phyloP scores from a whole-genome alignment of 2,113 vertebrate species.

The Eulemur macaco region DNA sequence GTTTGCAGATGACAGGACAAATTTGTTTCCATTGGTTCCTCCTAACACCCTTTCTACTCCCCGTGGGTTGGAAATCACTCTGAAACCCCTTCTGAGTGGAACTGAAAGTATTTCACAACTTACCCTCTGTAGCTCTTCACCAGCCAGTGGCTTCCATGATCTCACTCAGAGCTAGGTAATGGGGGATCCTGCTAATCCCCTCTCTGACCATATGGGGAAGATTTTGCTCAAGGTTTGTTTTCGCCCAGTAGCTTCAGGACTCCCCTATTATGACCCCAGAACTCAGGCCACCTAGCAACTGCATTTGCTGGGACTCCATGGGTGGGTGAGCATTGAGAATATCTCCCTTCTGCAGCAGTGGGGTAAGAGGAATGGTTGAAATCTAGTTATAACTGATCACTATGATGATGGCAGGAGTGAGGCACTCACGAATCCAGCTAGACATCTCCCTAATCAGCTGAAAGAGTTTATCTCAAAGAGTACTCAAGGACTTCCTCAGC shows the following conservation, averaged over 20 bases:
- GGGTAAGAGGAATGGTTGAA: background rate
- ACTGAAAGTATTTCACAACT: conserved; percentile 67
- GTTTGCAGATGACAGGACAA: background rate
- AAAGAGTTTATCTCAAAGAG: background rate
- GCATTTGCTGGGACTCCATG: background rate
- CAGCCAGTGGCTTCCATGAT: conserved; percentile 34
- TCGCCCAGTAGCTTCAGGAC: background rate
- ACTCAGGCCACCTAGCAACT: background rate
- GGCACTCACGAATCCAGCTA: background rate
- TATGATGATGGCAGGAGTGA: background rate
- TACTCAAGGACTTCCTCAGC: background rate
- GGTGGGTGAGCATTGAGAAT: background rate
- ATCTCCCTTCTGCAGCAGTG: background rate
- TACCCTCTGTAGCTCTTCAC: background rate
- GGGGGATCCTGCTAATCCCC: background rate
- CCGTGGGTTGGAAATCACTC: background rate
- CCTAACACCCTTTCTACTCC: background rate
- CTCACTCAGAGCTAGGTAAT: background rate
- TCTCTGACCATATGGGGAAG: background rate
- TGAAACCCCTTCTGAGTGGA: conserved; percentile 45
- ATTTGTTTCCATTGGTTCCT: background rate
- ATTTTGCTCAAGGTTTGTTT: conserved; percentile 25
- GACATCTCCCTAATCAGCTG: background rate
- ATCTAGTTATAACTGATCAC: background rate
- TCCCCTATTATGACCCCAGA: background rate